Percentiles rank a stretch among this genome's conserved stretches.
These are phyloP conservation scores for Linnaemya vulpina DNA, from an alignment of 2,888 invertebrate species.

Conservation along the genomic window DNA sequence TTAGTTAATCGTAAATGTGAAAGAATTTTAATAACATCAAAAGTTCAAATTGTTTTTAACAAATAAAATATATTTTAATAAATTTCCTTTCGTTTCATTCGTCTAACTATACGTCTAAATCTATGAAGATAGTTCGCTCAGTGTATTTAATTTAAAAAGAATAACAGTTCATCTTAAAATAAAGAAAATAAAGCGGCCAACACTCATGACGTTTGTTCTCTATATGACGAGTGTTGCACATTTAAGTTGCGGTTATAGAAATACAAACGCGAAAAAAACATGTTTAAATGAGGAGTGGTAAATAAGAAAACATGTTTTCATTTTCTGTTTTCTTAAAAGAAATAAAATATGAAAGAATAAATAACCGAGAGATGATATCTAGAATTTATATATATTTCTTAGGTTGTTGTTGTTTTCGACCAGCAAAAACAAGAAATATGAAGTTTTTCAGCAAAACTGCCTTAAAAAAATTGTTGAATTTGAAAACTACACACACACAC, in stretches of 20 bases:
- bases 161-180: background rate
- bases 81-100: background rate
- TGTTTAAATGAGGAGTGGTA: conserved; percentile 54
- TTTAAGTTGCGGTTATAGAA: background rate
- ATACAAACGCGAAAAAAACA: conserved; percentile 13
- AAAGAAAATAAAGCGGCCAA: conserved; percentile 22
- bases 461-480: conserved; percentile 22
- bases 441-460: conserved; percentile 44
- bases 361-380: conserved; percentile 70
- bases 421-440: conserved; percentile 30
- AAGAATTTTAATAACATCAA: no score
- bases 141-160: conserved; percentile 20
- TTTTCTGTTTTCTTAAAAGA: conserved; percentile 20
- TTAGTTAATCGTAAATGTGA: no score
- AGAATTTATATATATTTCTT: conserved; percentile 21
- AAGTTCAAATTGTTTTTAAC: no score
- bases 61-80: no score
- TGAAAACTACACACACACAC: conserved; percentile 2
- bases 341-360: conserved; percentile 24
- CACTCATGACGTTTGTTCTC: conserved; percentile 24
- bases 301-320: conserved; percentile 47
- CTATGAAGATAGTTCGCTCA: background rate
- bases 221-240: conserved; percentile 27
- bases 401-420: conserved; percentile 8
- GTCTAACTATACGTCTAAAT: no score